A percentile compares a stretch with the other conserved stretches of the same genome.
These are phyloP conservation scores for Embiotoca jacksoni DNA, from an alignment of 2,113 vertebrate species.

Conservation along the genomic window DNA sequence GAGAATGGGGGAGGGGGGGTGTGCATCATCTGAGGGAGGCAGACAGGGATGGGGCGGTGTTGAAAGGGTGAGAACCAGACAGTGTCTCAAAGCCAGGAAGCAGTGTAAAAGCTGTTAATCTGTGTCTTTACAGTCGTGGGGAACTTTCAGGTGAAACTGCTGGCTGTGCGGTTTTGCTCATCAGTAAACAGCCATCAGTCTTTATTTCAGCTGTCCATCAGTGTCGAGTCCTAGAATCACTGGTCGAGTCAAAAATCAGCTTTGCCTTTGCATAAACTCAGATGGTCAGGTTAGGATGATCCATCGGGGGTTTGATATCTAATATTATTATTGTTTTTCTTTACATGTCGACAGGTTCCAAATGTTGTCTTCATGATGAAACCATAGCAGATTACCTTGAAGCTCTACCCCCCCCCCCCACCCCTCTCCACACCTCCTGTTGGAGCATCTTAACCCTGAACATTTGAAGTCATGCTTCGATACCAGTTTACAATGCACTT, in stretches of 20 bases:
- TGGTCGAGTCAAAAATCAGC: neutral
- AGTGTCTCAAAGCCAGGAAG: slow-evolving; percentile 41
- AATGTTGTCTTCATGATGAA: no score
- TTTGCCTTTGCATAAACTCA: no score
- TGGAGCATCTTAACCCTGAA: no score
- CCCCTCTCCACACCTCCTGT: no score
- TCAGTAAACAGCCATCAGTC: neutral
- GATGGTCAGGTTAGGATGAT: no score
- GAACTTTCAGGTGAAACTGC: slow-evolving; percentile 14
- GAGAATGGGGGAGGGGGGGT: slow-evolving; percentile 32
- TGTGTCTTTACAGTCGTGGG: neutral
- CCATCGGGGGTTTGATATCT: no score
- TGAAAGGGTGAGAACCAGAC: slow-evolving; percentile 74
- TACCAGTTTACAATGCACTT: no score
- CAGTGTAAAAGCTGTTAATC: slow-evolving; percentile 30
- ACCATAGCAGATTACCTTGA: no score
- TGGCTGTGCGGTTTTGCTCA: slow-evolving; percentile 7
- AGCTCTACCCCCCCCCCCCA: no score
- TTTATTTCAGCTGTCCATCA: neutral
- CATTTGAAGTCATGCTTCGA: no score
- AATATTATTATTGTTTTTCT: no score
- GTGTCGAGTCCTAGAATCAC: neutral
- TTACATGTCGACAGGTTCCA: no score
- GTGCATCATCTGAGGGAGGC: slow-evolving; percentile 40
- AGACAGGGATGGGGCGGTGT: slow-evolving; percentile 60